Evolutionary conservation across 2,797 vertebrate genomes (phyloP).

Genomic region (Diglossa cyanea): DNA sequence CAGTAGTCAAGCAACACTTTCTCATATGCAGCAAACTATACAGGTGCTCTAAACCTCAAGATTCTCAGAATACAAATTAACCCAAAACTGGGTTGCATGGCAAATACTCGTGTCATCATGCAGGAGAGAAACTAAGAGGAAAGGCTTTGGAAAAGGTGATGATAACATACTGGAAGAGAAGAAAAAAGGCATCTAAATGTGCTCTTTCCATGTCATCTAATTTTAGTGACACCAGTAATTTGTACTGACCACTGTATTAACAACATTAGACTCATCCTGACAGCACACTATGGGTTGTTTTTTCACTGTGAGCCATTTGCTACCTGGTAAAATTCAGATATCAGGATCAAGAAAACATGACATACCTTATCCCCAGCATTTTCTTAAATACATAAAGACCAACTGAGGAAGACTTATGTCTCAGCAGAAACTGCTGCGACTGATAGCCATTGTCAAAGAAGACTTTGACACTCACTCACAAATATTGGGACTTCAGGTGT

Average conservation of each 20-base stretch:
- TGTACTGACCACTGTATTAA: background rate
- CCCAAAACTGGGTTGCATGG: background rate
- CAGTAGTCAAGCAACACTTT: background rate
- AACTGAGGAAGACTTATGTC: background rate
- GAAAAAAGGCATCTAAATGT: background rate
- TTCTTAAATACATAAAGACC: background rate
- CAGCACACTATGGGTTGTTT: background rate
- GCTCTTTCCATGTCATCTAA: background rate
- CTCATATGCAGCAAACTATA: background rate
- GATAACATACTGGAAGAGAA: background rate
- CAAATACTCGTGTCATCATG: background rate
- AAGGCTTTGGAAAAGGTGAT: background rate
- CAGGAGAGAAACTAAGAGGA: background rate
- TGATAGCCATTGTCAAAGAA: background rate
- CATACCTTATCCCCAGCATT: background rate
- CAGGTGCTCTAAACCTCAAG: background rate
- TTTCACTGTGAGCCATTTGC: background rate
- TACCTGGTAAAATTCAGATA: background rate
- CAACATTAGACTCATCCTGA: background rate
- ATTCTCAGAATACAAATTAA: background rate
- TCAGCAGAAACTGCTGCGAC: background rate
- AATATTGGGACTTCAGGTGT: background rate
- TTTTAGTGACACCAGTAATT: background rate
- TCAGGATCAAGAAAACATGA: background rate
- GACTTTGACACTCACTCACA: background rate